phyloP scores from a whole-genome alignment of 2,888 invertebrate species.

The Agriopis aurantiaria region DNA sequence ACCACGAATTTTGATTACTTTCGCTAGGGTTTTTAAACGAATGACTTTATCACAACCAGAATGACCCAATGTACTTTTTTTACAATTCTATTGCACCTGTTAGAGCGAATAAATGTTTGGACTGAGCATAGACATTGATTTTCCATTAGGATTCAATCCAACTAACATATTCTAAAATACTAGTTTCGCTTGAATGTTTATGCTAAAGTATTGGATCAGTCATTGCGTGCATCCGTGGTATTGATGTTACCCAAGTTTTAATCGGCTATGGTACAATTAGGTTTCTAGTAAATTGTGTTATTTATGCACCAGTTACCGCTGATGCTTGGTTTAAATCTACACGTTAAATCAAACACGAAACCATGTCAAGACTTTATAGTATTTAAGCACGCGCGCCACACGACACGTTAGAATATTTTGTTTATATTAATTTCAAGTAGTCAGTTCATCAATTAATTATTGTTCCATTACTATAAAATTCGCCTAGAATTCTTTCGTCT shows the following conservation, averaged over 20 bases:
- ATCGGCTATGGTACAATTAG: constrained; percentile 19
- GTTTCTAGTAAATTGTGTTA: constrained; percentile 24
- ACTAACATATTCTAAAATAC: background rate
- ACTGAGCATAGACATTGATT: no score
- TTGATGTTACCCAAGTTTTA: constrained; percentile 19
- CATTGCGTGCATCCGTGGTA: constrained; percentile 14
- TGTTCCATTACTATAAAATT: no score
- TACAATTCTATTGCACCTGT: no score
- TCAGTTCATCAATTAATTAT: background rate
- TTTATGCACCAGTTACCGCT: constrained; percentile 24
- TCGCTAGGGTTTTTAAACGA: no score
- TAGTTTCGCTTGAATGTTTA: background rate
- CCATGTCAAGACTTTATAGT: constrained; percentile 14
- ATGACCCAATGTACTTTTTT: no score
- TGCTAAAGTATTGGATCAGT: background rate
- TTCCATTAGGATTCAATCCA: background rate
- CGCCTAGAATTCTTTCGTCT: no score
- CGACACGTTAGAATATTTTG: background rate
- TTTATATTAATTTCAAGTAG: background rate
- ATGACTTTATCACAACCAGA: no score
- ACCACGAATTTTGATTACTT: no score
- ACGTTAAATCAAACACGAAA: constrained; percentile 15
- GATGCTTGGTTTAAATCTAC: constrained; percentile 13
- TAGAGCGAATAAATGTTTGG: no score
- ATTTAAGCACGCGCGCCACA: constrained; percentile 8